Percentiles rank a stretch among this genome's conserved stretches.
These are phyloP conservation scores for Gobiocypris rarus DNA, from an alignment of 2,113 vertebrate species.

Conservation along the genomic window DNA sequence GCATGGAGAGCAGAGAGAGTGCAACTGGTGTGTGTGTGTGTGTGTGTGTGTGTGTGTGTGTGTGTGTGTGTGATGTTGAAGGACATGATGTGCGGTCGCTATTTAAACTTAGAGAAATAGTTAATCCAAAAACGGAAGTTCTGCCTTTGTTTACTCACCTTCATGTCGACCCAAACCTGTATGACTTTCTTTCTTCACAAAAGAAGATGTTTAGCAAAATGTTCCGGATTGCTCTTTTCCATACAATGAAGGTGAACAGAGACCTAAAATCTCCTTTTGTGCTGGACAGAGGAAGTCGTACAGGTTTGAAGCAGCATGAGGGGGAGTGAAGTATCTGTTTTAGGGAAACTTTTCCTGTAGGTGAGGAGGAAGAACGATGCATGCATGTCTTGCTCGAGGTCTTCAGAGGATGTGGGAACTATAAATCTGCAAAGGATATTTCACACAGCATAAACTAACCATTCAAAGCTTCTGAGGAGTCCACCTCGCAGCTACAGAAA, in stretches of 20 bases:
- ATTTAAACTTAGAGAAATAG: neutral
- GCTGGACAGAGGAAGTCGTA: neutral
- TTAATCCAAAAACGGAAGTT: neutral
- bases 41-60: neutral
- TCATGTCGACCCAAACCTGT: neutral
- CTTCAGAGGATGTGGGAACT: conserved; percentile 24
- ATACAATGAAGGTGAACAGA: neutral
- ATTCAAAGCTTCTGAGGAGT: conserved; percentile 14
- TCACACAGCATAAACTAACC: conserved; percentile 21
- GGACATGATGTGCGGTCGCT: neutral
- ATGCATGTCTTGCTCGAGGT: neutral
- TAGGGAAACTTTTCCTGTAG: conserved; percentile 9
- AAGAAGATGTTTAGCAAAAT: neutral
- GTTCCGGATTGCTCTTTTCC: neutral
- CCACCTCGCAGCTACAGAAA: neutral
- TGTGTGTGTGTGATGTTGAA: neutral
- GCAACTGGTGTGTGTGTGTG: neutral
- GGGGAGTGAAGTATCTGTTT: neutral
- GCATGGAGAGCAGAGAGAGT: conserved; percentile 22
- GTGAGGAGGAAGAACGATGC: neutral
- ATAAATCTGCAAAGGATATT: conserved; percentile 22
- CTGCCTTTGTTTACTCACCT: neutral
- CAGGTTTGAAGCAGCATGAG: neutral
- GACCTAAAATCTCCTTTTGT: neutral
- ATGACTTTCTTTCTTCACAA: neutral